phyloP scores from a whole-genome alignment of 2,113 vertebrate genomes.

The Hystrix brachyura region DNA sequence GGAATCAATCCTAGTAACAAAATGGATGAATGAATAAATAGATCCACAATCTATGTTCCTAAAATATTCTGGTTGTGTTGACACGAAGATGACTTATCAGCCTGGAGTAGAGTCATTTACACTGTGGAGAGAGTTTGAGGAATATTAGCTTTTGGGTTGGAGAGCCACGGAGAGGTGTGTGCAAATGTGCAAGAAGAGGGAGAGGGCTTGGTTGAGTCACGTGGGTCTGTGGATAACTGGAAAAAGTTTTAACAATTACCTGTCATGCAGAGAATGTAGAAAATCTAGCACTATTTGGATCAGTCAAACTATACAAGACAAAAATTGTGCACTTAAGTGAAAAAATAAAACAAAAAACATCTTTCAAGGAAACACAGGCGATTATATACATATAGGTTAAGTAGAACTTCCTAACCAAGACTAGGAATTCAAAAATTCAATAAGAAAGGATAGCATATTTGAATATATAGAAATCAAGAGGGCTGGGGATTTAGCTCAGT shows the following conservation, averaged over 20 bases:
- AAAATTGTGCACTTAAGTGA: neutral
- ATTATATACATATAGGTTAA: neutral
- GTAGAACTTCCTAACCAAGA: neutral
- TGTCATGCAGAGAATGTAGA: neutral
- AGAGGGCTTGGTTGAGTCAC: neutral
- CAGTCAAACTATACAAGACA: neutral
- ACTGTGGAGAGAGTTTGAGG: neutral
- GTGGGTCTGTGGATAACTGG: neutral
- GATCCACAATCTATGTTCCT: neutral
- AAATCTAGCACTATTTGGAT: neutral
- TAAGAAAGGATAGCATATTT: neutral
- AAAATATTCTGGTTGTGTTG: neutral
- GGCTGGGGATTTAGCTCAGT: too few species aligned
- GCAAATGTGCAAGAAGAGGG: neutral
- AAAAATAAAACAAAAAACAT: neutral
- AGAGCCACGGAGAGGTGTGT: neutral
- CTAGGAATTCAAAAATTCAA: neutral
- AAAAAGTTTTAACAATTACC: neutral
- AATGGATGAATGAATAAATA: neutral
- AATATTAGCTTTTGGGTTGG: neutral
- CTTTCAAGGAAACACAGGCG: constrained; percentile 5
- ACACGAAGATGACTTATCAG: neutral
- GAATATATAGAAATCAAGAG: neutral
- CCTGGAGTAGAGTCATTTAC: neutral
- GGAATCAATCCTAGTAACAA: neutral